Evolutionary conservation across 1,140 invertebrate species (phyloP), one percentile per base, ranked within the genome.

Genomic region (Ylistrum balloti): DNA sequence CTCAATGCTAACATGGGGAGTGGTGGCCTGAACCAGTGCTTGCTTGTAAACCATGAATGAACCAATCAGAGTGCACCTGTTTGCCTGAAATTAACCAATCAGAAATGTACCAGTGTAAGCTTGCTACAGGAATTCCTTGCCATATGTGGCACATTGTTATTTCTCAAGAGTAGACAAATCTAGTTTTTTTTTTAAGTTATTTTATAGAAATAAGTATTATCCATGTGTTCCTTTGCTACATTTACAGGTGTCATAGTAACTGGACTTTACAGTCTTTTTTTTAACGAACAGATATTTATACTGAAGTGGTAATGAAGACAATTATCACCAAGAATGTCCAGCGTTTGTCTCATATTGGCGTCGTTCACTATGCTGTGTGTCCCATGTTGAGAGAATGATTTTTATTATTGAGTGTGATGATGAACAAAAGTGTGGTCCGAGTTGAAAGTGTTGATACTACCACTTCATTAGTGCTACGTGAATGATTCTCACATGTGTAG

Each of bases 191-290:
- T 74, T 74, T 74, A 74, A 74, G 41, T 45, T 45, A 45, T 74
- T n/a, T 74, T 74, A 74, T 74, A 74, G 56, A 74, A 74, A 9
- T 28, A 28, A 74, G 56, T 74, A 74, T 74, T 74, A 74, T 74
- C 56, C 56, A 74, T 74, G 56, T 74, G 56, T 74, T 74, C 56
- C 22, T 74, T 74, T 74, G 56, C 56, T 74, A 74, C 56, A 74
- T 74, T 74, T 28, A 45, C 41, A 45, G 56, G n/a, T 74, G 56
- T 74, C n/a, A 28, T 5, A 9, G n/a, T 74, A n/a, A 74, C 22
- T 74, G 5, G 56, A 74, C 56, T n/a, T n/a, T 22, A 74, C 41
- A 7, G 35, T 38, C 5, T 28, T 28, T 74, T 74, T 74, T 74
- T 74, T 74, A 74, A 74, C 28, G 56, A 74, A n/a, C 56, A 45